A percentile compares a stretch with the other conserved stretches of the same genome.
phyloP scores from a whole-genome alignment of 2,113 vertebrate species.

The Poecile atricapillus region DNA sequence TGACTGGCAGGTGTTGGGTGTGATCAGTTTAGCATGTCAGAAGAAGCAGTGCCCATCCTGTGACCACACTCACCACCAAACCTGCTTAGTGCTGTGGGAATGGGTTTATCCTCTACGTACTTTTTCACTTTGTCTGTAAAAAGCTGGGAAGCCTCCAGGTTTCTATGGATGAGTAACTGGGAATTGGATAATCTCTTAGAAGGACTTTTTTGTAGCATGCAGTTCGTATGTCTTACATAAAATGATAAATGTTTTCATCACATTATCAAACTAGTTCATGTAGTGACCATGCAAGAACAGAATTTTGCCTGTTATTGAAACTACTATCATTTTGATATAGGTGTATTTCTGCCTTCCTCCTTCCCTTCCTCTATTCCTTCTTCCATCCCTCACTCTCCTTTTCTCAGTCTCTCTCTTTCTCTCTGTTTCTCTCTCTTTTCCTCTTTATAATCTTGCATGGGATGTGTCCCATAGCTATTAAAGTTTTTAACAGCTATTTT shows the following conservation, averaged over 20 bases:
- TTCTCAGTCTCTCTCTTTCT: neutral
- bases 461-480: neutral
- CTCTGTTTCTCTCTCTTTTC: neutral
- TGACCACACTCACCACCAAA: rapidly evolving
- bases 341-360: neutral
- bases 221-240: neutral
- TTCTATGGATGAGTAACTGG: neutral
- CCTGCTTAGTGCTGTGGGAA: neutral
- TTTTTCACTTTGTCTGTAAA: neutral
- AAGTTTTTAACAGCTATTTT: neutral
- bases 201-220: neutral
- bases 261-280: neutral
- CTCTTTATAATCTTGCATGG: neutral
- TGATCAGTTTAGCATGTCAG: neutral
- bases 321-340: neutral
- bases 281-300: neutral
- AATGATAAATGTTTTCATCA: neutral
- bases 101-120: neutral
- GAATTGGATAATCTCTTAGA: neutral
- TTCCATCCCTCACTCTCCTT: neutral
- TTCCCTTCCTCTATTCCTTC: neutral
- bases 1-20: neutral
- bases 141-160: neutral
- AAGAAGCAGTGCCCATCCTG: neutral
- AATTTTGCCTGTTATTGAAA: neutral